Evolutionary conservation across 2,113 vertebrate genomes (phyloP).

Genomic region (Corythoichthys haematopterus): DNA sequence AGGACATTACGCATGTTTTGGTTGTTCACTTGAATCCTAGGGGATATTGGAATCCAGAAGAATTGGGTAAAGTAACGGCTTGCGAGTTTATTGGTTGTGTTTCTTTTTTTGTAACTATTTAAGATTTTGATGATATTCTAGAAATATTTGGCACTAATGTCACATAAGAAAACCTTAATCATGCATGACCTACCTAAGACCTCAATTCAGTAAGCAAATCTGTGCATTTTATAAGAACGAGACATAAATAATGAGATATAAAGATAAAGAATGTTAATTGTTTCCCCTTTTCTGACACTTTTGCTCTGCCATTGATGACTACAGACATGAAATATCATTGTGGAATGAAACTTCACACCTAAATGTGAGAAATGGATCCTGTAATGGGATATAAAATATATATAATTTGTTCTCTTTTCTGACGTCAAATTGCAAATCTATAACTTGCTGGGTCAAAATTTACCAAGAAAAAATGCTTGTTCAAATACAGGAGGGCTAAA

Average conservation of each 20-base stretch:
- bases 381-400: background rate
- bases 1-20: slow-evolving; percentile 49
- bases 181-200: too few species aligned
- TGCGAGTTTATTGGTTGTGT: slow-evolving; percentile 14
- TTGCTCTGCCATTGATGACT: too few species aligned
- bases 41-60: slow-evolving; percentile 38
- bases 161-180: too few species aligned
- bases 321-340: too few species aligned
- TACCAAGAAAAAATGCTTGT: background rate
- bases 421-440: background rate
- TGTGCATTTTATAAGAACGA: too few species aligned
- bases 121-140: background rate
- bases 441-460: background rate
- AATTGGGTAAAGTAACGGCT: slow-evolving; percentile 22
- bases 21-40: slow-evolving; percentile 55
- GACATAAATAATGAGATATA: too few species aligned
- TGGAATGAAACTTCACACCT: background rate
- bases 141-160: too few species aligned
- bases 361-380: background rate
- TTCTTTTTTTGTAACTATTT: slow-evolving; percentile 16
- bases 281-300: too few species aligned
- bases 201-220: too few species aligned
- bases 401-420: background rate
- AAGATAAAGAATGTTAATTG: too few species aligned
- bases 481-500: background rate